Percentiles rank a stretch among this genome's conserved stretches.
These are phyloP conservation scores for Imbricaverruca yamaguchii DNA, from an alignment of 2,888 invertebrate species.

Conservation along the genomic window DNA sequence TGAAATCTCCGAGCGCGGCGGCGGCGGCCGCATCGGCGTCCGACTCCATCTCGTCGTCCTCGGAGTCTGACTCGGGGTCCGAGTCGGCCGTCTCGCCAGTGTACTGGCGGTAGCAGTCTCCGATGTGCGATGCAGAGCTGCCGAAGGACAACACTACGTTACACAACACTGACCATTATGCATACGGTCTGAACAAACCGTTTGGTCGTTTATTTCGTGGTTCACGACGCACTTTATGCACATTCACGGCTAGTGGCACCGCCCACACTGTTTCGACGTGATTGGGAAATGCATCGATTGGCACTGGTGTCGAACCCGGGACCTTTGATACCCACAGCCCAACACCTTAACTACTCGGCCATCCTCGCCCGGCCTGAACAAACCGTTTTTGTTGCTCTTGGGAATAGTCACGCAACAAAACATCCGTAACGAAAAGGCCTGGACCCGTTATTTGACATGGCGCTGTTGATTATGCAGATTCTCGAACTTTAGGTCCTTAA, in stretches of 20 bases:
- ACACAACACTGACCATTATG: background rate
- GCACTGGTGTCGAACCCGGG: too few species aligned
- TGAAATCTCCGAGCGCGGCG: conserved; percentile 38
- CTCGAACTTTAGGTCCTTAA: too few species aligned
- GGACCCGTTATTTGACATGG: background rate
- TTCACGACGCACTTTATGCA: too few species aligned
- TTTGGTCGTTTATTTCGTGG: background rate
- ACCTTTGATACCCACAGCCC: too few species aligned
- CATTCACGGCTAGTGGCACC: too few species aligned
- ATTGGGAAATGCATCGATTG: too few species aligned
- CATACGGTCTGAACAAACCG: background rate
- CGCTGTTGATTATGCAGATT: too few species aligned
- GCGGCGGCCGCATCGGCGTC: background rate
- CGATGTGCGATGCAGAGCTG: conserved; percentile 46
- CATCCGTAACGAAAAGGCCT: background rate
- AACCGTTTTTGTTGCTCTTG: background rate
- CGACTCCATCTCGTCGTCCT: conserved; percentile 10
- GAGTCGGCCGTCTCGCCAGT: conserved; percentile 43
- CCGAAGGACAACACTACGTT: conserved; percentile 28
- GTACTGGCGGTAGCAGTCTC: conserved; percentile 48
- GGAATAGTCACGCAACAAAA: background rate
- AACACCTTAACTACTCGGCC: too few species aligned
- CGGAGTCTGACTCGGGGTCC: conserved; percentile 26
- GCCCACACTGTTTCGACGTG: too few species aligned
- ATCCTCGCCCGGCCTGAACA: background rate